These are phyloP conservation scores for Drosophila parvula DNA, from an alignment of 1,140 invertebrate genomes.

Conservation along the genomic window DNA sequence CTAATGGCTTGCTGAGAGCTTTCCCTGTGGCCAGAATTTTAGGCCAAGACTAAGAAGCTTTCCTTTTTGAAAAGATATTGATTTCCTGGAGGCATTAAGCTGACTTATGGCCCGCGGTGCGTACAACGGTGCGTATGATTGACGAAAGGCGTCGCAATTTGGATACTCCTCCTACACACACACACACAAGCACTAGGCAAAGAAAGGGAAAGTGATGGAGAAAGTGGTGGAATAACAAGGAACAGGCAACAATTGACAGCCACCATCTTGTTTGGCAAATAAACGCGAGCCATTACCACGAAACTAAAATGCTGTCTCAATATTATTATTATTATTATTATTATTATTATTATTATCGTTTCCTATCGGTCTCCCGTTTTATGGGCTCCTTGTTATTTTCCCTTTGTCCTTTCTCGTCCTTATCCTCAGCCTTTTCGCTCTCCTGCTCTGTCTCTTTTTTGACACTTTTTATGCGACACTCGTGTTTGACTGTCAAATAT, in stretches of 20 bases:
- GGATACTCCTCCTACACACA: constrained; percentile 17
- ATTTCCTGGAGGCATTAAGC: constrained; percentile 33
- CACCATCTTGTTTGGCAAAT: constrained; percentile 71
- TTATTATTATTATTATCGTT: constrained; percentile 40
- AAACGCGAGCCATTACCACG: constrained; percentile 67
- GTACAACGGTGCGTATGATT: constrained; percentile 55
- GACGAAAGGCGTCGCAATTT: constrained; percentile 47
- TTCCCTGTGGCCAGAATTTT: constrained; percentile 2
- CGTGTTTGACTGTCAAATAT: constrained; percentile 73
- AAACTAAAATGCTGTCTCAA: constrained; percentile 79
- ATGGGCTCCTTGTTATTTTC: constrained; percentile 29
- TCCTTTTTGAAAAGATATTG: constrained; percentile 15
- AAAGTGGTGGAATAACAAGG: constrained; percentile 17
- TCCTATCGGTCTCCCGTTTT: constrained; percentile 6
- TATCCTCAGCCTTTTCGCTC: background rate
- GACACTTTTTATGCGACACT: constrained; percentile 36
- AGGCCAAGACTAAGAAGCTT: constrained; percentile 16
- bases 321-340: constrained; percentile 57
- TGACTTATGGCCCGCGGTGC: constrained; percentile 31
- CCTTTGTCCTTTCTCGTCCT: background rate
- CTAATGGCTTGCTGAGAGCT: background rate
- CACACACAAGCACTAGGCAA: background rate
- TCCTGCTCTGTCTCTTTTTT: constrained; percentile 8
- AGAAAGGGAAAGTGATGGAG: background rate
- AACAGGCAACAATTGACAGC: constrained; percentile 48